Base-by-base conservation (phyloP, 2,888 invertebrate species). In the Orchesellides sinensis region DNA sequence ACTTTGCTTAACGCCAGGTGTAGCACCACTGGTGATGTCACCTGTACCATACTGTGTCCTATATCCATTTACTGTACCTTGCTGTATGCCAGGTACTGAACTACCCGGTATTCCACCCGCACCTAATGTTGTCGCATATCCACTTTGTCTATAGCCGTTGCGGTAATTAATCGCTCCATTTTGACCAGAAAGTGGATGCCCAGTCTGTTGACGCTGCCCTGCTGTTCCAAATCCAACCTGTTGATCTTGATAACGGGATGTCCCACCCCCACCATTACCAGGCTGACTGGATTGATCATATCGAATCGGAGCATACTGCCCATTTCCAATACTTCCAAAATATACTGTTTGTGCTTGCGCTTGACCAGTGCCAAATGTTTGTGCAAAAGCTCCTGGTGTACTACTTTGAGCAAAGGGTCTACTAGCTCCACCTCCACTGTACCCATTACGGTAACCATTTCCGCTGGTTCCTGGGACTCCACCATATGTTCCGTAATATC, bases 331-430 rank as follows among this genome's bases (percentile, higher is more conserved):
- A 19, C 49, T 68, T 66, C 84, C 84, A 32, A 84, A 73, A 52
- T 83, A 69, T 2, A 84, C 79, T 14, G 75, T 83, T 72, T 84
- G 84, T 17, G 79, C 73, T 54, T 84, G 84, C 17, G 84, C 74
- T 61, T 83, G 84, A 21, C 82, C 82, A 1, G 56, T 12, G 8
- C 77, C 83, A 35, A 40, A 54, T 21, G 84, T 52, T n/a, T 82
- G 69, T 10, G 84, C 73, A 21, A 35, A 45, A 23, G 75, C 75
- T 27, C 75, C 75, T 0, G 75, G 75, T 10, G 74, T 74, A 14
- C 23, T 65, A 65, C 74, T 74, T 25, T 74, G 74, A 4, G 73
- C 61, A 32, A 35, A 45, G 0, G 73, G 73, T 14, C 61, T n/a
- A 8, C 54, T 17, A 47, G 6, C 40, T 35, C 27, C 61, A n/a